Conservation (phyloP, 2,888 invertebrate species). For the Saturnia pavonia region DNA sequence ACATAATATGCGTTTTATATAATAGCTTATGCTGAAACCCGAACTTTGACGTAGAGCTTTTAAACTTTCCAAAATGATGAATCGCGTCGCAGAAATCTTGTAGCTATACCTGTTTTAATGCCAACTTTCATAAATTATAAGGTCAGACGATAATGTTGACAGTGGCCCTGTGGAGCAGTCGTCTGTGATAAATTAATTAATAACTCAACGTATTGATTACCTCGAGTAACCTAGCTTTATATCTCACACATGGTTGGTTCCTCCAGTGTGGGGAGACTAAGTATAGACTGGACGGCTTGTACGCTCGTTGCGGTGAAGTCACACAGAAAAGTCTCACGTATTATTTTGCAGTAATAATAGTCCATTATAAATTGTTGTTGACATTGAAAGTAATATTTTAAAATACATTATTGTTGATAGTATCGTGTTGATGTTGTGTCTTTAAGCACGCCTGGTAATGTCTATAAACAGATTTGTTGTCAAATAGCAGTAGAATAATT, state of each 20-base stretch:
- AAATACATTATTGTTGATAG: neutral
- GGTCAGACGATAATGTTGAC: constrained; percentile 48
- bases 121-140: constrained; percentile 49
- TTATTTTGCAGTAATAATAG: neutral
- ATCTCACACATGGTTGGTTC: constrained; percentile 63
- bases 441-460: neutral
- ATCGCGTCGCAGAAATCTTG: constrained; percentile 28
- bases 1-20: constrained; percentile 32
- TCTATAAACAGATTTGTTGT: neutral
- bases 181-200: constrained; percentile 61
- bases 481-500: neutral
- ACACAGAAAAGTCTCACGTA: constrained; percentile 9
- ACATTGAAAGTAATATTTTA: neutral
- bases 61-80: constrained; percentile 45
- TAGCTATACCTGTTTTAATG: constrained; percentile 44
- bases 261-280: constrained; percentile 43
- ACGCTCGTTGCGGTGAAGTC: constrained; percentile 12
- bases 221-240: constrained; percentile 52
- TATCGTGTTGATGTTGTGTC: neutral
- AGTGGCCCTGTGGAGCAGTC: constrained; percentile 55
- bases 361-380: neutral
- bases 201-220: constrained; percentile 58
- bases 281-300: constrained; percentile 50
- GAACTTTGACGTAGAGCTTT: constrained; percentile 29
- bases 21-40: constrained; percentile 40